A percentile compares a stretch with the other conserved stretches of the same genome.
Evolutionary conservation across 2,113 vertebrate species (phyloP).

Genomic region (Crocuta crocuta): DNA sequence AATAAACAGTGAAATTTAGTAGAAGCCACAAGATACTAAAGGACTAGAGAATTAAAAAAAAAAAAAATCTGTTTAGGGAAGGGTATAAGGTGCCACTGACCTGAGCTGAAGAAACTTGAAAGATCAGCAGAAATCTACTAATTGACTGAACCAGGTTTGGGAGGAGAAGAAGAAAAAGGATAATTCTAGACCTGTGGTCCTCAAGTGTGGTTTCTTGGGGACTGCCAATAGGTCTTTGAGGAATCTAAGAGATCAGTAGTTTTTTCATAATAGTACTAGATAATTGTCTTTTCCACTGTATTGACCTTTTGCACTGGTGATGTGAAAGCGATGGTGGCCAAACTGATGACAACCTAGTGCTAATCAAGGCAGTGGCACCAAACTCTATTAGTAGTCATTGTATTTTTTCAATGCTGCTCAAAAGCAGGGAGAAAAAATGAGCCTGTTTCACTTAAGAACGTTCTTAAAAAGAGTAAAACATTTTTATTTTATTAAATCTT

Average conservation of each 20-base stretch:
- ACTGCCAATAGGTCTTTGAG: background rate
- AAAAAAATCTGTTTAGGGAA: background rate
- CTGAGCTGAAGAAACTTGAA: background rate
- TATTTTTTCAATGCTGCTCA: background rate
- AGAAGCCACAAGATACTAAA: background rate
- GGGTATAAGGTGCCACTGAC: background rate
- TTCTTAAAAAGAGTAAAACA: background rate
- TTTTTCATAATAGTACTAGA: background rate
- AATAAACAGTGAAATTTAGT: background rate
- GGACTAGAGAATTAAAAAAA: background rate
- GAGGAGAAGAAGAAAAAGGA: background rate
- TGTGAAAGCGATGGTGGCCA: background rate
- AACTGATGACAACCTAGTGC: background rate
- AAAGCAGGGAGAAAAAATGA: background rate
- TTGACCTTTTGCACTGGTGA: background rate
- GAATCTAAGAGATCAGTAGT: background rate
- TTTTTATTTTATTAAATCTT: background rate
- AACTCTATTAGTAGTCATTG: background rate
- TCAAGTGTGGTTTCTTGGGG: background rate
- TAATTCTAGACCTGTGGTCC: background rate
- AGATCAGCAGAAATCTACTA: background rate
- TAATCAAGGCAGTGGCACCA: background rate
- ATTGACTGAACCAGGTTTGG: background rate
- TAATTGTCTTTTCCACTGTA: background rate
- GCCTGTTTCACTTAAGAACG: background rate